Evolutionary conservation across 2,797 vertebrate species (phyloP).

Genomic region (Sardinella longiceps): DNA sequence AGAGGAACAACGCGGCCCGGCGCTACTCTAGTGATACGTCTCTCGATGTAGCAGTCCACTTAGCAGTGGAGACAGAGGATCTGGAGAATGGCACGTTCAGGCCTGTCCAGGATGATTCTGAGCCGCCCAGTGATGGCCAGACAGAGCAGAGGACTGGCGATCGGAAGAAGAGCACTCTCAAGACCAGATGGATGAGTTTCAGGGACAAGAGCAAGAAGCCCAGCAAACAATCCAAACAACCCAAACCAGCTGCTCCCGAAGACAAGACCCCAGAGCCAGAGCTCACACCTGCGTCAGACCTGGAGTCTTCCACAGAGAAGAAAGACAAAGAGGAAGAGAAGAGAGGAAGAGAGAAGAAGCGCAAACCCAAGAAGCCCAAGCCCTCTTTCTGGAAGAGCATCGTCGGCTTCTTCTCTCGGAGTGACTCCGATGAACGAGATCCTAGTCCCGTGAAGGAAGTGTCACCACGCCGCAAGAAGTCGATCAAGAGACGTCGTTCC

Average conservation of each 20-base stretch:
- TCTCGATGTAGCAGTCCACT: conserved; percentile 44
- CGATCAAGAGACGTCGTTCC: conserved; percentile 64
- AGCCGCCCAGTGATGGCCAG: background rate
- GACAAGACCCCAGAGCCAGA: background rate
- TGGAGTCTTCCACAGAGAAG: conserved; percentile 36
- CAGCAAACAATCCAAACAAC: conserved; percentile 2
- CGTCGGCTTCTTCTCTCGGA: conserved; percentile 72
- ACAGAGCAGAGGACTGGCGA: background rate
- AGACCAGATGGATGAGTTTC: background rate
- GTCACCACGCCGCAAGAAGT: conserved; percentile 50
- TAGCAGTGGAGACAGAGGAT: conserved; percentile 3
- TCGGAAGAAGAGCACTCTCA: conserved; percentile 41
- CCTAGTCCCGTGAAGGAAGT: conserved; percentile 33
- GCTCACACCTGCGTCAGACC: background rate
- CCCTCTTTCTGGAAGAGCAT: conserved; percentile 74
- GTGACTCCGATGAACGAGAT: conserved; percentile 70
- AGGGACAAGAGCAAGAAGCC: background rate
- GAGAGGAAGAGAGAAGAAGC: conserved; percentile 27
- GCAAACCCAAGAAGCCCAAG: conserved; percentile 52
- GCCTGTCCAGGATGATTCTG: rapidly evolving
- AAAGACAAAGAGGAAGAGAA: background rate
- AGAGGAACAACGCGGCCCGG: conserved; percentile 38
- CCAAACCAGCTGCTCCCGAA: background rate
- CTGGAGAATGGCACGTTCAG: background rate
- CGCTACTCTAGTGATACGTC: conserved; percentile 74